These are phyloP conservation scores for Amphibalanus amphitrite DNA, from an alignment of 1,140 invertebrate species.

Conservation along the genomic window DNA sequence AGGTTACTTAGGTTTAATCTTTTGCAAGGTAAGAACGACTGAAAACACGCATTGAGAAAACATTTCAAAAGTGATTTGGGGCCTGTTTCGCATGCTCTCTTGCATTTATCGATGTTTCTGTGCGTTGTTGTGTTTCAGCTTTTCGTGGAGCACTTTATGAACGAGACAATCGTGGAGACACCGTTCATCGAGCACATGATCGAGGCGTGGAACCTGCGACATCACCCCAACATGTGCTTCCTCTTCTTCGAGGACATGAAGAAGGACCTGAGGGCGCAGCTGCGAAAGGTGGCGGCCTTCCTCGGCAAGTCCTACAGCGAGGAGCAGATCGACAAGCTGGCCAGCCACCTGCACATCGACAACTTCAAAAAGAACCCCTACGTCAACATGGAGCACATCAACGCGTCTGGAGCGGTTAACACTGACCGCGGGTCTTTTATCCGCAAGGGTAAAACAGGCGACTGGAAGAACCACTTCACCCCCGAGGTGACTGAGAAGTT, in stretches of 20 bases:
- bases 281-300: background rate
- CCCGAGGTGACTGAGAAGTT: constrained; percentile 25
- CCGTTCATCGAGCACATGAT: constrained; percentile 11
- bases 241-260: constrained; percentile 76
- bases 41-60: no score
- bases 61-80: no score
- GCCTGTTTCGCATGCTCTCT: constrained; percentile 10
- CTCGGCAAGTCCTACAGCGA: background rate
- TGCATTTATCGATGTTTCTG: constrained; percentile 8
- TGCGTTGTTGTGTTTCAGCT: no score
- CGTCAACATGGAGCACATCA: background rate
- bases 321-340: background rate
- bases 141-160: constrained; percentile 11
- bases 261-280: background rate
- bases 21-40: no score
- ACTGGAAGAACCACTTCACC: constrained; percentile 30
- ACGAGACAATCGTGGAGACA: constrained; percentile 8
- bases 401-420: background rate
- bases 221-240: constrained; percentile 57
- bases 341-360: background rate
- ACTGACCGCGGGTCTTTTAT: constrained; percentile 19
- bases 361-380: background rate
- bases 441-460: constrained; percentile 25
- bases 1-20: no score
- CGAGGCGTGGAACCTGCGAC: constrained; percentile 47